Base-by-base conservation (phyloP, 1,140 invertebrate genomes). In the Stenopsyche tienmushanensis region DNA sequence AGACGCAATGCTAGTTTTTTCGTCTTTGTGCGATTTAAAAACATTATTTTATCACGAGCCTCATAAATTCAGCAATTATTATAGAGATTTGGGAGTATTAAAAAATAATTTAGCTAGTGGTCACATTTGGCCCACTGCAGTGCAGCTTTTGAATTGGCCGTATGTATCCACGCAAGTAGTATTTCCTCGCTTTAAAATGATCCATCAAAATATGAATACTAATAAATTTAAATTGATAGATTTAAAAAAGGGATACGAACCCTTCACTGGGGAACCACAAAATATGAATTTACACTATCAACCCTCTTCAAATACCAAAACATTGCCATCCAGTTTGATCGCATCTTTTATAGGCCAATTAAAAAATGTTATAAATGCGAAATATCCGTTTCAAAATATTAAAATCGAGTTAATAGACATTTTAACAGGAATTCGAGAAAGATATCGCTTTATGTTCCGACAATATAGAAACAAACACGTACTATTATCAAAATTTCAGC, bases 401-500 rank as follows among this genome's bases (percentile, higher is more conserved):
- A 57, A 34, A 1, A 24, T 9, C 17, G 24, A 41, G 23, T 17
- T 10, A n/a, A 5, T 1, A n/a, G 15, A 2, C 26, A 42, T 9
- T 42, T 20, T 15, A n/a, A 18, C 18, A 13, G 7, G 23, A 60
- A 15, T 60, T 60, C 17, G 9, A 7, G 26, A 45, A 15, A 3
- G 57, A 60, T 18, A 2, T 60, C 5, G 1, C 8, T 9, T 15
- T 29, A 1, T 15, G 15, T 10, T 23, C 17, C 3, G 42, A 21
- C 8, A 23, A 15, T 18, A 26, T 60, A 10, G 24, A 21, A 1
- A 26, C 21, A 8, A 23, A 21, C 17, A 44, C 20, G 10, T 9
- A 20, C 5, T 60, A 60, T 45, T 49, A 26, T 29, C n/a, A n/a
- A 25, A 47, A 60, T 15, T 49, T 60, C 1, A 7, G 17, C 15